Base-by-base conservation (phyloP, 2,113 vertebrate species). In the Ceyx melanurus region DNA sequence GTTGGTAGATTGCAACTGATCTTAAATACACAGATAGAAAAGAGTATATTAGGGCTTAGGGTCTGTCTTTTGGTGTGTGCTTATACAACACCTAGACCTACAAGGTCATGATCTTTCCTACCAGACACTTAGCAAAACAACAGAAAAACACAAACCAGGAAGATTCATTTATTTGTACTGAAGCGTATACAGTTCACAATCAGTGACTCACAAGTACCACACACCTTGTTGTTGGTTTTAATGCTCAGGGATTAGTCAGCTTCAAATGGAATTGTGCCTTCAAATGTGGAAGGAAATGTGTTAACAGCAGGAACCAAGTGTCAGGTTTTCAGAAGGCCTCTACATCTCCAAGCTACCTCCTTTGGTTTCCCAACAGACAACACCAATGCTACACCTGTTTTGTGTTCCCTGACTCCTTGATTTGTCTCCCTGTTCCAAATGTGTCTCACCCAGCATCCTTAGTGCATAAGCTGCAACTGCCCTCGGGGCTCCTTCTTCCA, bases 371-470 rank as follows among this genome's bases (percentile, higher is more conserved):
- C 33, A 86, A 60, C 61, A 82, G n/a, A 37, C 35, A 85, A 13
- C 3, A 1, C 5, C 15, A 62, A 37, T 0, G 2, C 23, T 67
- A n/a, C 2, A 64, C 8, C 13, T 7, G 5, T 15, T 57, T 61
- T 76, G 42, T 48, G 21, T 46, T 9, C 70, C 19, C 4, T 8
- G 8, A 37, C 14, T 86, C 25, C 31, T 13, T 19, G 29, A 13
- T 26, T 13, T 13, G 3, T 29, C 56, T 62, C 61, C 35, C 33
- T 73, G 0, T 74, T 6, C 15, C 43, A 19, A 35, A 22, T 1
- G 4, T 19, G 23, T 26, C 62, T 70, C 45, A 28, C 23, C 28
- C 50, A 62, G 61, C 74, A 64, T 10, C 50, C n/a, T 22, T 17
- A 22, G 16, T 25, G 31, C 16, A 4, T 11, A 40, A 84, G 15